Percentiles rank a stretch among this genome's conserved stretches.
phyloP scores from a whole-genome alignment of 2,888 invertebrate species.

The Rhagium mordax region DNA sequence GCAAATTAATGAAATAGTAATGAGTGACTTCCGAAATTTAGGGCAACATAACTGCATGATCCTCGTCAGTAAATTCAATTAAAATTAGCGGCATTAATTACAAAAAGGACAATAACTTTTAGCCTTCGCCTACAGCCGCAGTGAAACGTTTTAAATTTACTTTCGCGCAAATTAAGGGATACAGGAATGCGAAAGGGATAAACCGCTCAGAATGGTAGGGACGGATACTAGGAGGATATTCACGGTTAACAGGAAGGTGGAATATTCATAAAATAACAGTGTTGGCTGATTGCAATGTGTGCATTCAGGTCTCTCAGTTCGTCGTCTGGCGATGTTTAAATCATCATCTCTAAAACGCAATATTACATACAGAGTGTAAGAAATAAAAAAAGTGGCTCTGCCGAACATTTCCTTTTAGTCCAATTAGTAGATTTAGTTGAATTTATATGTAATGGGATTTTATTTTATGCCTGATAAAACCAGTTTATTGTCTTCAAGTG shows the following conservation, averaged over 20 bases:
- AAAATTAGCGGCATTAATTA: slow-evolving; percentile 44
- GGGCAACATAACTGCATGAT: slow-evolving; percentile 18
- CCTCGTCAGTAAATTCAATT: slow-evolving; percentile 37
- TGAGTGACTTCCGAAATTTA: slow-evolving; percentile 22
- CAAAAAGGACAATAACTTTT: slow-evolving; percentile 41
- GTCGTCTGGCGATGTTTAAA: too few species aligned
- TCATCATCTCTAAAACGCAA: too few species aligned
- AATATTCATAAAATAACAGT: too few species aligned
- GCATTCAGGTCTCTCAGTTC: too few species aligned
- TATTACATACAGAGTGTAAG: too few species aligned
- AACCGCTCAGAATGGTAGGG: background rate
- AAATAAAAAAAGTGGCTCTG: too few species aligned
- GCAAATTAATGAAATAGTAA: background rate
- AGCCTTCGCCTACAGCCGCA: slow-evolving; percentile 38
- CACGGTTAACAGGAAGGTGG: background rate
- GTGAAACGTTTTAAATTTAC: slow-evolving; percentile 40
- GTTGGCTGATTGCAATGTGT: too few species aligned
- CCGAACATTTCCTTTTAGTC: too few species aligned
- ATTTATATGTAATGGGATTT: too few species aligned
- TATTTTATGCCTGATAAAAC: too few species aligned
- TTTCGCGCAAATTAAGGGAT: slow-evolving; percentile 38
- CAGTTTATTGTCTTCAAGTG: too few species aligned
- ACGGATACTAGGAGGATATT: background rate
- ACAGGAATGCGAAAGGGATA: slow-evolving; percentile 21
- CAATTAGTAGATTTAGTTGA: too few species aligned